Base-by-base conservation (phyloP, 2,113 vertebrate genomes). In the Lamprotornis superbus region DNA sequence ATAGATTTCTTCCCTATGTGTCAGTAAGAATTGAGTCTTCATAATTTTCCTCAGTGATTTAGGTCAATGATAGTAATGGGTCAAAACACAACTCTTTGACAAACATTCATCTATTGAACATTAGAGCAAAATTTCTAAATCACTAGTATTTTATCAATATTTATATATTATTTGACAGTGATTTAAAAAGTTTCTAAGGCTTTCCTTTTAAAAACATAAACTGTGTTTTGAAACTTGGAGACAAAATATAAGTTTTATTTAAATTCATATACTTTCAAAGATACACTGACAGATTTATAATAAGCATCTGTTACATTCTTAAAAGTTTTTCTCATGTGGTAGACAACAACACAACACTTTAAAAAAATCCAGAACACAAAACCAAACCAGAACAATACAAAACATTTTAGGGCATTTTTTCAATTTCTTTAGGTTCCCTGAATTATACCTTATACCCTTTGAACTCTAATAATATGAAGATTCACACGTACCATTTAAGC, bases 401-500 rank as follows among this genome's bases (percentile, higher is more conserved):
- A 86, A 44, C 0, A 31, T 52, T 64, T 91, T 57, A 52, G 52
- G 28, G 9, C 1, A 56, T 17, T 49, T 64, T 80, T 73, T 31
- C 2, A 15, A 80, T 93, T 57, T 70, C 12, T 80, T 73, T 80
- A 39, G 1, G 22, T 76, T 55, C 3, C 1, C 12, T 64, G 20
- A 12, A 30, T 85, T 67, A 27, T 10, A 16, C 15, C 5, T 8
- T 63, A 15, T 37, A 35, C 0, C 6, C 2, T 86, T 49, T 39
- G 1, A 12, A 76, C 59, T 76, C 18, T 35, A n/a, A 60, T 49
- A 2, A 47, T 86, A n/a, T 35, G 50, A 82, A 73, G 7, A 42
- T 39, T 47, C 18, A 52, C 44, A 47, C 0, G 0, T 55, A 70
- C 1, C 4, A 20, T 73, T 89, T 88, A 30, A 85, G 12, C 8